These are phyloP conservation scores for Argyresthia goedartella DNA, from an alignment of 2,888 invertebrate species.

Conservation along the genomic window DNA sequence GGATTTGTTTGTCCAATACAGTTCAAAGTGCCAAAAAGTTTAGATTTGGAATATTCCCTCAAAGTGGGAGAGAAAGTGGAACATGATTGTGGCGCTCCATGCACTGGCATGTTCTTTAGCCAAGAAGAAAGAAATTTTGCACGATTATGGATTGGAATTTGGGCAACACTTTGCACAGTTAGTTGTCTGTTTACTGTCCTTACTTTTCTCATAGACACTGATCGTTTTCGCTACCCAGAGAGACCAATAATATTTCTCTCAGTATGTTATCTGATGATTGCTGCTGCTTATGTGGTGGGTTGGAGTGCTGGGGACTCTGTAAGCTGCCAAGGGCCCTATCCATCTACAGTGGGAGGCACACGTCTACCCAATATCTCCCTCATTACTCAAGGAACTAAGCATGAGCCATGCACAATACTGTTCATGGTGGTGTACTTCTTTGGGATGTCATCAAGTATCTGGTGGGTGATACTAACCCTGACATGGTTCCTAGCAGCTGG, in stretches of 20 bases:
- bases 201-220: conserved; percentile 95
- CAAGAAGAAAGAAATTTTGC: conserved; percentile 86
- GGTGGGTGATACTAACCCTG: conserved; percentile 97
- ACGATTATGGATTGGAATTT: conserved; percentile 92
- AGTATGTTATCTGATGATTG: conserved; percentile 95
- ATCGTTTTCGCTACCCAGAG: conserved; percentile 97
- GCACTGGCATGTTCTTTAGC: conserved; percentile 92
- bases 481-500: conserved; percentile 98
- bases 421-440: conserved; percentile 98
- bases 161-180: conserved; percentile 90
- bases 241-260: conserved; percentile 97
- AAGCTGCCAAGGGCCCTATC: conserved; percentile 86
- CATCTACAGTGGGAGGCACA: conserved; percentile 76
- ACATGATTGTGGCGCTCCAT: conserved; percentile 89
- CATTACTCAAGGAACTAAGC: conserved; percentile 89
- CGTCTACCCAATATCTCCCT: conserved; percentile 83
- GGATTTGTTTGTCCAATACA: conserved; percentile 92
- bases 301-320: conserved; percentile 86
- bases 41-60: conserved; percentile 87
- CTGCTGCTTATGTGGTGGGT: conserved; percentile 90
- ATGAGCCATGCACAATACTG: conserved; percentile 89
- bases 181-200: conserved; percentile 94
- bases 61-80: conserved; percentile 84
- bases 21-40: conserved; percentile 83
- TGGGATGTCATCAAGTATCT: conserved; percentile 96